Percentiles rank a stretch among this genome's conserved stretches.
Conservation (phyloP, 2,888 invertebrate genomes). For the Leptarthrus brevirostris region DNA sequence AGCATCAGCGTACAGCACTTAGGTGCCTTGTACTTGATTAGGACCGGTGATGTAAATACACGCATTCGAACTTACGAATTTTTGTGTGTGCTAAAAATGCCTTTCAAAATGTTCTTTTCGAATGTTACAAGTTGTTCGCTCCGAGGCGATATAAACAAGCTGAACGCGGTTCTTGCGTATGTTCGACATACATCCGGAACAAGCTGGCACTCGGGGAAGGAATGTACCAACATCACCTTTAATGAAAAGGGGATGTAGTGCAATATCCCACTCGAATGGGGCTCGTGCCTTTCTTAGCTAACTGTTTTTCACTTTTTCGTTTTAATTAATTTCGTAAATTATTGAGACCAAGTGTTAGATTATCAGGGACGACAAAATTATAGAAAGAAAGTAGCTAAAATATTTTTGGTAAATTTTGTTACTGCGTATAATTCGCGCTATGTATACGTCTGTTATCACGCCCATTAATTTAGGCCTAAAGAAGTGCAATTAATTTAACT, state of each 20-base stretch:
- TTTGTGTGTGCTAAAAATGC: slow-evolving; percentile 42
- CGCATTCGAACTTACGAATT: slow-evolving; percentile 36
- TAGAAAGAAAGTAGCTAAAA: no score
- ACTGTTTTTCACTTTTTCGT: background rate
- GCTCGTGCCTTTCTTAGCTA: no score
- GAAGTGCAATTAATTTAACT: no score
- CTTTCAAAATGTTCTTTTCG: slow-evolving; percentile 50
- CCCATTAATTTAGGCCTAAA: no score
- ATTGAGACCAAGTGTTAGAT: no score
- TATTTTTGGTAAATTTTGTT: no score
- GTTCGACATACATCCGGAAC: slow-evolving; percentile 50
- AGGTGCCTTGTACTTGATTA: slow-evolving; percentile 46
- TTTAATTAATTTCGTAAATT: no score
- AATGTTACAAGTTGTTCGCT: slow-evolving; percentile 52
- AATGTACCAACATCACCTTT: slow-evolving; percentile 32
- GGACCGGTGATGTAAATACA: slow-evolving; percentile 44
- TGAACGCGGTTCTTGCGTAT: slow-evolving; percentile 49
- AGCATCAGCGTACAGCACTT: slow-evolving; percentile 35
- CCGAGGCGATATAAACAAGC: slow-evolving; percentile 50
- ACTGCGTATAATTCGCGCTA: no score
- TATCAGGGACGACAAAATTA: no score
- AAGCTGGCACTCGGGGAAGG: slow-evolving; percentile 24
- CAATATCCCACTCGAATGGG: background rate
- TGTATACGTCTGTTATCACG: no score
- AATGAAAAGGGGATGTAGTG: slow-evolving; percentile 45